A percentile compares a stretch with the other conserved stretches of the same genome.
phyloP scores from a whole-genome alignment of 2,797 vertebrate genomes.

The Leptodactylus fallax region DNA sequence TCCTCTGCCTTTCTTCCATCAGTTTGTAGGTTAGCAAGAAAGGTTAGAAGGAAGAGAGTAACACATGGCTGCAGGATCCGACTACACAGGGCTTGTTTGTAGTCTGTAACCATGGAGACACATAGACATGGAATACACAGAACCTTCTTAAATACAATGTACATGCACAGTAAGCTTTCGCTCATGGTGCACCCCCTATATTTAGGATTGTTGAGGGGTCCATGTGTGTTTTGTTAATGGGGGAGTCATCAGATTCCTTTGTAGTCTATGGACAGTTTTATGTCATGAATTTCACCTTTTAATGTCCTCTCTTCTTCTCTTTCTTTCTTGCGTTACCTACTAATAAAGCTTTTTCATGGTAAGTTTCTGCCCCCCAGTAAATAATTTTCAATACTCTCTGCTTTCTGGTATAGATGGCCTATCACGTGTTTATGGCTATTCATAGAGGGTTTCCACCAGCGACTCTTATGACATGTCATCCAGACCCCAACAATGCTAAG shows the following conservation, averaged over 20 bases:
- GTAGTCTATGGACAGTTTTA: neutral
- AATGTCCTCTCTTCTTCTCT: neutral
- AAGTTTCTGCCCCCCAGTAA: neutral
- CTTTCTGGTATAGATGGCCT: neutral
- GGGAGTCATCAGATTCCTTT: neutral
- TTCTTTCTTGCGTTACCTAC: neutral
- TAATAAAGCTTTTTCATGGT: neutral
- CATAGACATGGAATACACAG: neutral
- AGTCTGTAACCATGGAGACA: slow-evolving; percentile 3
- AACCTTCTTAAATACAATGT: neutral
- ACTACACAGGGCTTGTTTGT: neutral
- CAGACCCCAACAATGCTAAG: too few relatives aligned
- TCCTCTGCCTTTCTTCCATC: too few relatives aligned
- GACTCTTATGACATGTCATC: too few relatives aligned
- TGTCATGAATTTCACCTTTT: neutral
- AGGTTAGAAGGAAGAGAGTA: too few relatives aligned
- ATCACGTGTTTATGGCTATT: too few relatives aligned
- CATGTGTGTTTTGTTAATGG: too few relatives aligned
- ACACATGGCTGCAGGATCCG: neutral
- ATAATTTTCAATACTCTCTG: neutral
- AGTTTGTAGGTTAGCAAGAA: too few relatives aligned
- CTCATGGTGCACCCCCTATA: too few relatives aligned
- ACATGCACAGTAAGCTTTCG: too few relatives aligned
- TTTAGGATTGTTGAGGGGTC: too few relatives aligned
- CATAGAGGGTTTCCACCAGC: too few relatives aligned